A percentile compares a stretch with the other conserved stretches of the same genome.
These are phyloP conservation scores for Mimumesa dahlbomi DNA, from an alignment of 2,888 invertebrate genomes.

Conservation along the genomic window DNA sequence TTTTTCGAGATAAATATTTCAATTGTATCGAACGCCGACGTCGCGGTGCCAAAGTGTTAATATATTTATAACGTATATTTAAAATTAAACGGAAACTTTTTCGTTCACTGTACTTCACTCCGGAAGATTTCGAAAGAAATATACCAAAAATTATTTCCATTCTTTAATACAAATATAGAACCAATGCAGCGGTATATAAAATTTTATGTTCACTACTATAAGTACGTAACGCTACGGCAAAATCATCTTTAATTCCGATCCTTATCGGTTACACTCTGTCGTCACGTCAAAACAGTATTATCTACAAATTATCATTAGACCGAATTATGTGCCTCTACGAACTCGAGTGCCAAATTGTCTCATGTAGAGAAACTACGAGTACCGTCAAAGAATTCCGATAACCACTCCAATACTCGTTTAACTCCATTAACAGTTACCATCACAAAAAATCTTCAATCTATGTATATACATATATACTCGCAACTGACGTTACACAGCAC, in stretches of 20 bases:
- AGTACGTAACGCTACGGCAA: background rate
- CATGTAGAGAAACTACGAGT: too few relatives aligned
- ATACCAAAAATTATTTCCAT: background rate
- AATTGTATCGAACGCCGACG: slow-evolving; percentile 12
- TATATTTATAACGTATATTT: too few relatives aligned
- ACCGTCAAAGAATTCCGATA: too few relatives aligned
- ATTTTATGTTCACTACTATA: too few relatives aligned
- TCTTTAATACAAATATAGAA: background rate
- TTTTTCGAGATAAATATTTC: slow-evolving; percentile 28
- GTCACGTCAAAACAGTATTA: slow-evolving; percentile 16
- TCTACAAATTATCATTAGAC: slow-evolving; percentile 20
- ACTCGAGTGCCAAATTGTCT: slow-evolving; percentile 1
- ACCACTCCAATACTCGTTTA: too few relatives aligned
- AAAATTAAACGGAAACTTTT: too few relatives aligned
- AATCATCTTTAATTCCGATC: slow-evolving; percentile 6
- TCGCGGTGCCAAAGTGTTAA: background rate
- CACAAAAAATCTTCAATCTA: too few relatives aligned
- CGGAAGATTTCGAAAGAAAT: background rate
- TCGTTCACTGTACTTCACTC: too few relatives aligned
- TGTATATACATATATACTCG: too few relatives aligned
- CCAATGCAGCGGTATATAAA: too few relatives aligned
- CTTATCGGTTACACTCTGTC: slow-evolving; percentile 10
- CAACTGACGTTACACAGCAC: too few relatives aligned
- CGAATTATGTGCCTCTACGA: background rate
- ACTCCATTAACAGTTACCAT: too few relatives aligned